A percentile compares a stretch with the other conserved stretches of the same genome.
Evolutionary conservation across 2,797 vertebrate genomes (phyloP).

Genomic region (Pogonophryne albipinna): DNA sequence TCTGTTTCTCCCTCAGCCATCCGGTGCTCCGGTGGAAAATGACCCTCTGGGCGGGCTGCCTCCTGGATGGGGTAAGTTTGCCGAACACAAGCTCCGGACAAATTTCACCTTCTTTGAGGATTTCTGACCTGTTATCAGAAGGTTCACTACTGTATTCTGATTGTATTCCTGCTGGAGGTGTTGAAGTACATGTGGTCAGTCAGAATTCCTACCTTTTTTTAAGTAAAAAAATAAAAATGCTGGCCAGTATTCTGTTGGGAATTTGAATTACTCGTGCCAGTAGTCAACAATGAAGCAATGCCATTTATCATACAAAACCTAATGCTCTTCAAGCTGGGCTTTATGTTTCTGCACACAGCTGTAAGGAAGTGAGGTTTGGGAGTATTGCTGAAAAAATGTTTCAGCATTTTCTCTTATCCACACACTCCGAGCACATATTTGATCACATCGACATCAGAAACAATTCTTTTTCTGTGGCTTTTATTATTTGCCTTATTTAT

Average conservation of each 20-base stretch:
- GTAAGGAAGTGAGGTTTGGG: neutral
- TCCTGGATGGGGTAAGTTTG: slow-evolving; percentile 96
- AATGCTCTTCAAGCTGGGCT: neutral
- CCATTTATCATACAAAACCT: neutral
- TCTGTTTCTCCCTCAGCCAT: slow-evolving; percentile 87
- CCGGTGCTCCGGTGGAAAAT: slow-evolving; percentile 90
- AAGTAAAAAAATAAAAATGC: neutral
- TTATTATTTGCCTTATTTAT: neutral
- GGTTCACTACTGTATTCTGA: neutral
- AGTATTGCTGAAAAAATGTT: slow-evolving; percentile 14
- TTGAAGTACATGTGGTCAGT: neutral
- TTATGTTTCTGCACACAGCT: neutral
- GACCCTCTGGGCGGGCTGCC: slow-evolving; percentile 95
- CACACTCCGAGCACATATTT: neutral
- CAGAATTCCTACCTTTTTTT: slow-evolving; percentile 5
- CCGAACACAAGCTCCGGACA: neutral
- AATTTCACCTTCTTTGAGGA: neutral
- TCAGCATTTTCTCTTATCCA: neutral
- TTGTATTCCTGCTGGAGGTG: neutral
- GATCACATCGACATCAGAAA: neutral
- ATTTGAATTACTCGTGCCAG: neutral
- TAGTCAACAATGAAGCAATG: neutral
- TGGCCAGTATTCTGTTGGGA: neutral
- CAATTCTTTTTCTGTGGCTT: neutral
- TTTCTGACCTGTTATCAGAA: neutral